These are phyloP conservation scores for Mactra quadrangularis DNA, from an alignment of 1,140 invertebrate species.

Conservation along the genomic window DNA sequence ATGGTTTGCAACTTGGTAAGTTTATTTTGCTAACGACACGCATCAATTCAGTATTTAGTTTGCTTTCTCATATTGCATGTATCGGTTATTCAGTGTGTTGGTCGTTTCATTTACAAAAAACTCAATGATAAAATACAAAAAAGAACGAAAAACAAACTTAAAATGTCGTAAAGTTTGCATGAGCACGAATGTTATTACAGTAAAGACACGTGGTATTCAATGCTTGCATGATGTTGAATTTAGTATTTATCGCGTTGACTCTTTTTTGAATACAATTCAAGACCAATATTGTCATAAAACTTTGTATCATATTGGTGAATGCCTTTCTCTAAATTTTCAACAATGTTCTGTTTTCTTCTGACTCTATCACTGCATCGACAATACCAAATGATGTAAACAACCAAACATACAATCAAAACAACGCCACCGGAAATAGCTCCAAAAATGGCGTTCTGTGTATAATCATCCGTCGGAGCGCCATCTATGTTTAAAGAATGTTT, in stretches of 20 bases:
- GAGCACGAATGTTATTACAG: no score
- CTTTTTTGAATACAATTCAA: conserved; percentile 21
- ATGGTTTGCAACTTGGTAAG: no score
- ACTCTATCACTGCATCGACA: conserved; percentile 62
- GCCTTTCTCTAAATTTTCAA: conserved; percentile 40
- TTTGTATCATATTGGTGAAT: conserved; percentile 32
- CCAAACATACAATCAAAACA: conserved; percentile 62
- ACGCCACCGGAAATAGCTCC: conserved; percentile 72
- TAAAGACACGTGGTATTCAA: no score
- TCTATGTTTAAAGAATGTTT: conserved; percentile 75
- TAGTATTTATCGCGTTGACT: conserved; percentile 1
- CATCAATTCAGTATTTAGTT: no score
- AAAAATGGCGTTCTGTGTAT: conserved; percentile 71
- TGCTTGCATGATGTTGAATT: no score
- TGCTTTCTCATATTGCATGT: no score
- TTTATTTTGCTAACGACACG: no score
- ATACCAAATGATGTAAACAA: conserved; percentile 69
- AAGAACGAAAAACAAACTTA: no score
- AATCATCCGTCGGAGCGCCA: conserved; percentile 72
- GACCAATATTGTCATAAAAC: conserved; percentile 39
- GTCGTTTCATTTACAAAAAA: no score
- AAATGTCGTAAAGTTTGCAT: no score
- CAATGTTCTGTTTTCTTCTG: conserved; percentile 21
- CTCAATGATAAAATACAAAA: no score
- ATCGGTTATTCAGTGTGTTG: no score